phyloP scores from a whole-genome alignment of 2,888 invertebrate genomes.

The Drosophila acutilabella region DNA sequence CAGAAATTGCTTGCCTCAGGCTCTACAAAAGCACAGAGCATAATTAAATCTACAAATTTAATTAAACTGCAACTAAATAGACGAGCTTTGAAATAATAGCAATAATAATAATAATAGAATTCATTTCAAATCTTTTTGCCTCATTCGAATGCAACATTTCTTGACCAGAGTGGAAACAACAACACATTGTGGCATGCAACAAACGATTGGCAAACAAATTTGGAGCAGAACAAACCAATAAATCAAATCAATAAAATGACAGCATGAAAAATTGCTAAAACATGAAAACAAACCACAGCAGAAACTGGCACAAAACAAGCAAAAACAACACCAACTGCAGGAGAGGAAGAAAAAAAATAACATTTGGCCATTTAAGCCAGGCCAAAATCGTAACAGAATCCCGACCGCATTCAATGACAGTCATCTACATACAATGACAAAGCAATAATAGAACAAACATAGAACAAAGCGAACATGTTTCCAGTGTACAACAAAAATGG shows the following conservation, averaged over 20 bases:
- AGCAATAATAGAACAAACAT: constrained; percentile 50
- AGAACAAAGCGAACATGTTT: constrained; percentile 35
- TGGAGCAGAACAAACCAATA: constrained; percentile 53
- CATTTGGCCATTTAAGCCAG: constrained; percentile 27
- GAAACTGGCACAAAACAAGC: constrained; percentile 25
- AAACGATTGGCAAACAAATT: constrained; percentile 58
- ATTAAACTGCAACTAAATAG: constrained; percentile 29
- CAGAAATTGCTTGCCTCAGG: constrained; percentile 18
- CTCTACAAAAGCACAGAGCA: not conserved
- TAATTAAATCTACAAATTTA: constrained; percentile 33
- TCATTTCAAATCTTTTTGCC: constrained; percentile 1
- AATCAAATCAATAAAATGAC: constrained; percentile 75
- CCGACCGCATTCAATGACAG: constrained; percentile 40
- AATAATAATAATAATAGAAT: constrained; percentile 12
- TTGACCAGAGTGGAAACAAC: constrained; percentile 4
- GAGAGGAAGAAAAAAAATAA: constrained; percentile 3
- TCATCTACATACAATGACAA: constrained; percentile 36
- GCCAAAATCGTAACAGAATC: constrained; percentile 33
- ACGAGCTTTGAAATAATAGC: constrained; percentile 1
- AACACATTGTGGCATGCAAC: constrained; percentile 13
- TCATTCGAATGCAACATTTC: constrained; percentile 8
- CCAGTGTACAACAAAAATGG: not conserved
- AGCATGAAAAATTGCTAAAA: constrained; percentile 65
- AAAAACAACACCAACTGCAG: not conserved
- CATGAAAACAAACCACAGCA: constrained; percentile 65